These are phyloP conservation scores for Pollenia angustigena DNA, from an alignment of 2,888 invertebrate genomes.

Conservation along the genomic window DNA sequence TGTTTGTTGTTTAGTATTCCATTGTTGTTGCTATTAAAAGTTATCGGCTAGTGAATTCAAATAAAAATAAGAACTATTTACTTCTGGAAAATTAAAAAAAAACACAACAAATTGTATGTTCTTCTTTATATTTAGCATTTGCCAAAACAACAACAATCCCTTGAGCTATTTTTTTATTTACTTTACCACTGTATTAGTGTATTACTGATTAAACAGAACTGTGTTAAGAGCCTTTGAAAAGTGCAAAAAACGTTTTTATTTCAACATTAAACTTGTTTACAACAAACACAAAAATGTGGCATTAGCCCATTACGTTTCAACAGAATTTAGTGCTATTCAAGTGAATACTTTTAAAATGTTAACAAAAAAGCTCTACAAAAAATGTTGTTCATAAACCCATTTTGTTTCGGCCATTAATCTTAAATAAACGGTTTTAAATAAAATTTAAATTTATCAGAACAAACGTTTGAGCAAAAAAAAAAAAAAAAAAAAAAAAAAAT, in stretches of 20 bases:
- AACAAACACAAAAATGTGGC: background rate
- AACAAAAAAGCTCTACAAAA: slow-evolving; percentile 7
- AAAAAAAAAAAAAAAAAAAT: slow-evolving; percentile 26
- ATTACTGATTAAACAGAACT: slow-evolving; percentile 46
- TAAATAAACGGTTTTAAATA: slow-evolving; percentile 18
- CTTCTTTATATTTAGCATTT: background rate
- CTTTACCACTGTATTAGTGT: slow-evolving; percentile 10
- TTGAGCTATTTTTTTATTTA: slow-evolving; percentile 1
- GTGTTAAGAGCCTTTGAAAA: slow-evolving; percentile 43
- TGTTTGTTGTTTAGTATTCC: slow-evolving; percentile 27
- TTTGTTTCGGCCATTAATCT: slow-evolving; percentile 53
- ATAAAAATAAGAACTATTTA: slow-evolving; percentile 39
- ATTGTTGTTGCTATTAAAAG: slow-evolving; percentile 58
- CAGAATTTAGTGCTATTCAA: slow-evolving; percentile 19
- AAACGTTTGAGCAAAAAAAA: background rate
- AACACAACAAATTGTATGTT: background rate
- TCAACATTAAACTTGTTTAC: background rate
- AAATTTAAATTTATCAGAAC: slow-evolving; percentile 31
- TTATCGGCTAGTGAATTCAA: slow-evolving; percentile 59
- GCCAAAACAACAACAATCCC: slow-evolving; percentile 23
- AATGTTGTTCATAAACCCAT: slow-evolving; percentile 56
- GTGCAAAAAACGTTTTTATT: background rate
- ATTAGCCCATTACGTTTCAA: slow-evolving; percentile 26
- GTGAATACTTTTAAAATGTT: background rate
- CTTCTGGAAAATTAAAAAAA: slow-evolving; percentile 16